phyloP scores from a whole-genome alignment of 2,888 invertebrate genomes.

The Caprella mutica region DNA sequence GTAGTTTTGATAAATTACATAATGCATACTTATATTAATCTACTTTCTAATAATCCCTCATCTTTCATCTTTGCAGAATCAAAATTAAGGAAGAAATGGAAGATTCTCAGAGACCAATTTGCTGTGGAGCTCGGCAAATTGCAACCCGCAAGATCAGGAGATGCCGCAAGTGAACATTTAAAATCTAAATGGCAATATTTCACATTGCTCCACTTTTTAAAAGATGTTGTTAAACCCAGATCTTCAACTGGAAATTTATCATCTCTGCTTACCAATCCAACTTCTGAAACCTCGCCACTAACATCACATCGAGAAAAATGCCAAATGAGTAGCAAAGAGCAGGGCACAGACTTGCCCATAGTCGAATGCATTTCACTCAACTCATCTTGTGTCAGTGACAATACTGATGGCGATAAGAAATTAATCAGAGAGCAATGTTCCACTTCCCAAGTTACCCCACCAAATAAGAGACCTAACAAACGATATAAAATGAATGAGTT shows the following conservation, averaged over 20 bases:
- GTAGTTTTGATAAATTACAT: no score
- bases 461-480: neutral
- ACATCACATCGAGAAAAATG: neutral
- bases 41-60: no score
- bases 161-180: conserved; percentile 12
- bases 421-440: neutral
- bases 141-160: conserved; percentile 14
- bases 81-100: conserved; percentile 12
- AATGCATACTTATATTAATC: no score
- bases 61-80: conserved; percentile 9
- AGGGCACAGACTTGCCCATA: neutral
- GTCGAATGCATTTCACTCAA: neutral
- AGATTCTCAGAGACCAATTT: conserved; percentile 17
- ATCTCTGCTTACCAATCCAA: conserved; percentile 1
- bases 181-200: conserved; percentile 19
- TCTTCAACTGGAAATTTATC: conserved; percentile 12
- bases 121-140: conserved; percentile 10
- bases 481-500: conserved; percentile 10
- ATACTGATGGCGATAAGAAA: no score
- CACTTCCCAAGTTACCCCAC: neutral
- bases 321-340: neutral
- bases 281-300: neutral
- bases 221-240: conserved; percentile 14
- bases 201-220: conserved; percentile 14
- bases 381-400: no score